These are phyloP conservation scores for Mya arenaria DNA, from an alignment of 1,140 invertebrate genomes.

Conservation along the genomic window DNA sequence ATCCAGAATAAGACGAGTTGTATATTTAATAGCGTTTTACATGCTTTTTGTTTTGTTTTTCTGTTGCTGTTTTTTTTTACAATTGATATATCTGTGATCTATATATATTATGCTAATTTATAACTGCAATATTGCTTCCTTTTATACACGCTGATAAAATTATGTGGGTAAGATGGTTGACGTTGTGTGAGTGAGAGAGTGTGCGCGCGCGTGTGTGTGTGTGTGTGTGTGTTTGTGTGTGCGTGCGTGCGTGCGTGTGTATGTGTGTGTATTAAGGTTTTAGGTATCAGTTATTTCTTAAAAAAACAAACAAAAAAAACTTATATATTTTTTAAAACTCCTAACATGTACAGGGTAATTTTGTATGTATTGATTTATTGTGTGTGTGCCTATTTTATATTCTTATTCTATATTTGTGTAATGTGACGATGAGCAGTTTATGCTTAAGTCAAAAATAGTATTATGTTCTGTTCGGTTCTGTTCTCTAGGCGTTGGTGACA, in stretches of 20 bases:
- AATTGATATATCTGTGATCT: too few relatives aligned
- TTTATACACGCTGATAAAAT: too few relatives aligned
- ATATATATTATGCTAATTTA: too few relatives aligned
- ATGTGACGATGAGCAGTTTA: neutral
- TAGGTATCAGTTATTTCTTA: neutral
- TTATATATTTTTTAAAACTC: neutral
- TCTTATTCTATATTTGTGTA: neutral
- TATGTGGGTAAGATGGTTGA: too few relatives aligned
- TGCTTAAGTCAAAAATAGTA: neutral
- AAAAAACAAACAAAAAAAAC: neutral
- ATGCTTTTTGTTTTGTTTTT: too few relatives aligned
- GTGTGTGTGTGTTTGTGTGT: neutral
- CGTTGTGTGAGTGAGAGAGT: neutral
- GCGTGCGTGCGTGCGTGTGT: neutral
- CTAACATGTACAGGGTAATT: neutral
- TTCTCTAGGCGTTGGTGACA: too few relatives aligned
- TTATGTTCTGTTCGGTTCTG: neutral
- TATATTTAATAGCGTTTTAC: too few relatives aligned
- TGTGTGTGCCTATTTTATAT: neutral
- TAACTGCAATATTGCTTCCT: too few relatives aligned
- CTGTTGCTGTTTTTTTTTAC: too few relatives aligned
- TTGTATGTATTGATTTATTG: neutral
- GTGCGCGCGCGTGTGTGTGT: neutral
- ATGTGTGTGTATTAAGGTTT: neutral
- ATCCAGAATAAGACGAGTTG: too few relatives aligned